phyloP scores from a whole-genome alignment of 2,113 vertebrate genomes.

The Calidris pygmaea region DNA sequence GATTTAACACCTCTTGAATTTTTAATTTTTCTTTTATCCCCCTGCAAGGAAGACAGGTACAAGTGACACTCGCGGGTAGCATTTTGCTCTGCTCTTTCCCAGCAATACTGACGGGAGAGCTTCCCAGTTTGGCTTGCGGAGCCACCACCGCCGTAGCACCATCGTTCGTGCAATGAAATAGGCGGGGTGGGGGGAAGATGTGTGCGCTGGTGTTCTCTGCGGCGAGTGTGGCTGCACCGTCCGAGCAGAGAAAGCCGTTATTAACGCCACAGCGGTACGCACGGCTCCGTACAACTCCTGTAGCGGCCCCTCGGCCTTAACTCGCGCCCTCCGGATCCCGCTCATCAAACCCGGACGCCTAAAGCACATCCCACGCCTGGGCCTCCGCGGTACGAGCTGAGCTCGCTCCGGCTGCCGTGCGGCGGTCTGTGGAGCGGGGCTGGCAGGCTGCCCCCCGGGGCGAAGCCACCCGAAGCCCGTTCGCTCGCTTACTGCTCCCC shows the following conservation, averaged over 20 bases:
- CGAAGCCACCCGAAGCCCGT: fast-evolving
- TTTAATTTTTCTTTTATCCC: background rate
- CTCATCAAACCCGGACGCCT: fast-evolving
- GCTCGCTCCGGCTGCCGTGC: background rate
- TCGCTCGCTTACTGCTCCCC: fast-evolving
- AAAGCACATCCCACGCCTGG: fast-evolving
- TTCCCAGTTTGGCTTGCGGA: background rate
- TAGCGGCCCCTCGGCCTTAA: background rate
- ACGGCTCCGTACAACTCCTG: fast-evolving
- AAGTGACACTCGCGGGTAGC: fast-evolving
- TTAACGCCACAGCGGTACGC: fast-evolving
- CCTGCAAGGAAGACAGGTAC: background rate
- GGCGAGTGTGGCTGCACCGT: no score
- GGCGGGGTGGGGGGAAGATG: no score
- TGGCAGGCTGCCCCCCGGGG: fast-evolving
- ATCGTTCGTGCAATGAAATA: fast-evolving
- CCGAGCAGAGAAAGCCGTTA: background rate
- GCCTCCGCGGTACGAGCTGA: background rate
- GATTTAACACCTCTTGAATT: background rate
- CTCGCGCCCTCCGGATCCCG: background rate
- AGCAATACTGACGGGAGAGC: fast-evolving
- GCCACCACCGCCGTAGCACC: background rate
- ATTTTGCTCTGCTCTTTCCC: no score
- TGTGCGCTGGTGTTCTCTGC: background rate
- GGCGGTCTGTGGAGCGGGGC: background rate